phyloP scores from a whole-genome alignment of 2,797 vertebrate genomes.

The Syngnathus acus region DNA sequence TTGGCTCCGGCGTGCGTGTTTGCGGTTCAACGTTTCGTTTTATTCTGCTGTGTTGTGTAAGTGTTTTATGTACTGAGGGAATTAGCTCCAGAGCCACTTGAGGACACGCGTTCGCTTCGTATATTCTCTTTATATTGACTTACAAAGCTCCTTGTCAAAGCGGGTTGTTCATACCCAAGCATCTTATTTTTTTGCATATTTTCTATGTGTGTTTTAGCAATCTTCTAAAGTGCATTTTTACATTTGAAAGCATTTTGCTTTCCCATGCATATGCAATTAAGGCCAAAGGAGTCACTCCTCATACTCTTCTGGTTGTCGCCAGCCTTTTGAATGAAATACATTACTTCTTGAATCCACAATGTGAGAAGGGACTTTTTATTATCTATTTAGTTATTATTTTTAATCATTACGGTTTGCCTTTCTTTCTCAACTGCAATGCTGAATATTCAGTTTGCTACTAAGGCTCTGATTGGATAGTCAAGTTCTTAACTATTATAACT shows the following conservation, averaged over 20 bases:
- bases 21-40: neutral
- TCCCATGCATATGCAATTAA: conserved; percentile 52
- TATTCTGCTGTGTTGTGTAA: neutral
- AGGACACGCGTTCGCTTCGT: neutral
- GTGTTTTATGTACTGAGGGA: conserved; percentile 4
- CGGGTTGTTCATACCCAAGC: no score
- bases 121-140: neutral
- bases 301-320: conserved; percentile 32
- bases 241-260: conserved; percentile 54
- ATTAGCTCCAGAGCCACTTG: neutral
- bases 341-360: conserved; percentile 28
- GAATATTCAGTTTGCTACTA: neutral
- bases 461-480: neutral
- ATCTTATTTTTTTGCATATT: neutral
- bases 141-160: conserved; percentile 1
- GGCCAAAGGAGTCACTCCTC: conserved; percentile 36
- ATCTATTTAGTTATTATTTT: neutral
- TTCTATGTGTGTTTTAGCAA: conserved; percentile 39
- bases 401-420: conserved; percentile 12
- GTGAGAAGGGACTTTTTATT: conserved; percentile 2
- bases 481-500: no score
- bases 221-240: conserved; percentile 64
- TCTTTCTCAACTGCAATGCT: conserved; percentile 14
- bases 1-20: neutral
- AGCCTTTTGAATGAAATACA: conserved; percentile 39